phyloP scores from a whole-genome alignment of 2,797 vertebrate genomes.

The Saguinus oedipus region DNA sequence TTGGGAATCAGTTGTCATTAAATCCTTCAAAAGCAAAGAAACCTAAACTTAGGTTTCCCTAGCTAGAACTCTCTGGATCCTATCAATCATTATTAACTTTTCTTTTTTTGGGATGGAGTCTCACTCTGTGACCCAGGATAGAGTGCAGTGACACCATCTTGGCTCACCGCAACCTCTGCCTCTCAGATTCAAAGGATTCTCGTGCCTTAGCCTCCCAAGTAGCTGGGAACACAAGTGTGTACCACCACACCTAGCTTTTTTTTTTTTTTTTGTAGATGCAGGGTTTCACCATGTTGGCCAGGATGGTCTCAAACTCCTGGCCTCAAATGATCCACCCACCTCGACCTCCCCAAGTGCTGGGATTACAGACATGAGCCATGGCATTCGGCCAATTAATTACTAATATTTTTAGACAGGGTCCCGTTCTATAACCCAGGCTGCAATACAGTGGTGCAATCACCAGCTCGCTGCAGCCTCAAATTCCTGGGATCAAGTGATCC shows the following conservation, averaged over 20 bases:
- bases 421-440: not conserved
- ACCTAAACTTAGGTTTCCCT: not conserved
- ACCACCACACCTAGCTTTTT: not conserved
- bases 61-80: not conserved
- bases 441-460: not conserved
- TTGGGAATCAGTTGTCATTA: not conserved
- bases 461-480: not conserved
- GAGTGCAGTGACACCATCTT: not conserved
- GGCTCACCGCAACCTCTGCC: not conserved
- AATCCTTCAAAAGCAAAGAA: not conserved
- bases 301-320: not conserved
- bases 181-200: not conserved
- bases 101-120: not conserved
- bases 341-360: not conserved
- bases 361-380: not conserved
- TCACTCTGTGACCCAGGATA: too few species aligned
- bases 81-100: not conserved
- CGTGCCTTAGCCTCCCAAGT: not conserved
- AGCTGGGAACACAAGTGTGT: not conserved
- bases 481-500: not conserved
- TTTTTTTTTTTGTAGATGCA: not conserved
- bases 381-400: not conserved
- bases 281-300: not conserved
- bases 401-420: not conserved
- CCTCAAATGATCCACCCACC: not conserved